Conservation (phyloP, 2,797 vertebrate genomes). For the Gadopsis marmoratus region DNA sequence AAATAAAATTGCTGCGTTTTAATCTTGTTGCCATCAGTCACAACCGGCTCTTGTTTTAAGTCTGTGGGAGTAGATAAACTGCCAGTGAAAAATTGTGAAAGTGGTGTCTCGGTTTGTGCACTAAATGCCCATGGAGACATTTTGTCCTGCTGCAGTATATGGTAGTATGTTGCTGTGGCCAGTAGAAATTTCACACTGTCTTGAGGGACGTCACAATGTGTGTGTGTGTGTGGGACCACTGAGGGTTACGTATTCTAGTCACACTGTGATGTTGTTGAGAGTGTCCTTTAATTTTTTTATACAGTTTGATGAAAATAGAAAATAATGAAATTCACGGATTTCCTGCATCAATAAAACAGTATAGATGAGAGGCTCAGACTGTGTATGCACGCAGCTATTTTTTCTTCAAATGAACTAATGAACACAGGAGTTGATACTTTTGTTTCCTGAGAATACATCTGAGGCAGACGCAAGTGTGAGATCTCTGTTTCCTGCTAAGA, state of each 20-base stretch:
- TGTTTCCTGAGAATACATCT: slow-evolving; percentile 50
- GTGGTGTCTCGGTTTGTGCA: background rate
- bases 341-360: slow-evolving; percentile 5
- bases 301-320: slow-evolving; percentile 10
- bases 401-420: slow-evolving; percentile 29
- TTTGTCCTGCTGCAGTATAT: background rate
- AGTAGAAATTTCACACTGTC: slow-evolving; percentile 30
- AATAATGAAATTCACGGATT: slow-evolving; percentile 6
- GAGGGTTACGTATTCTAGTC: background rate
- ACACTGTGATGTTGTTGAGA: background rate
- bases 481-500: slow-evolving; percentile 65
- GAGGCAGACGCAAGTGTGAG: slow-evolving; percentile 11
- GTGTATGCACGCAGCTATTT: background rate
- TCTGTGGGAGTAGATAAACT: background rate
- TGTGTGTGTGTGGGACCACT: background rate
- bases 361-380: background rate
- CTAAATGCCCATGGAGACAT: background rate
- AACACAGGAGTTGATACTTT: background rate
- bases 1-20: too few relatives aligned
- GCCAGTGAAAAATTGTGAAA: background rate
- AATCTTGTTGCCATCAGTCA: background rate
- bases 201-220: background rate
- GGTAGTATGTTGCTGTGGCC: background rate
- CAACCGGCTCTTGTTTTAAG: background rate
- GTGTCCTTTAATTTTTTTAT: slow-evolving; percentile 27